phyloP scores from a whole-genome alignment of 2,888 invertebrate genomes.

The Diadromus collaris region DNA sequence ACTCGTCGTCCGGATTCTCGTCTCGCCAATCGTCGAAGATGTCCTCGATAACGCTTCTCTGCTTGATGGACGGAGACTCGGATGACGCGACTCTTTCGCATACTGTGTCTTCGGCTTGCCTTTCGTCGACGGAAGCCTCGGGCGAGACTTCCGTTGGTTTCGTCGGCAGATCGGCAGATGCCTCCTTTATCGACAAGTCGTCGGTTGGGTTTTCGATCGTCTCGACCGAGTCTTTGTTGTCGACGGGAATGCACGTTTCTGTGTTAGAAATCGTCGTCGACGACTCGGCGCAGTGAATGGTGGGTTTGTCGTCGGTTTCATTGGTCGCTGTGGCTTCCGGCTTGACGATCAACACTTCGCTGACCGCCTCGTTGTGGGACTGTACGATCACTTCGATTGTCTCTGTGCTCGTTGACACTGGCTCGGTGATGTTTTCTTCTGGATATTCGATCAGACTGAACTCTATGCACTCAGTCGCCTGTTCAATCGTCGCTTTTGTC shows the following conservation, averaged over 20 bases:
- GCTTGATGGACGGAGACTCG: conserved; percentile 56
- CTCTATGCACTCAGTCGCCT: conserved; percentile 58
- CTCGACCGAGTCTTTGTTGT: background rate
- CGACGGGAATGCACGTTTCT: background rate
- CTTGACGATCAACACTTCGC: background rate
- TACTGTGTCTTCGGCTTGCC: background rate
- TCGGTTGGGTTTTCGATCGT: background rate
- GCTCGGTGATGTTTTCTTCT: conserved; percentile 8
- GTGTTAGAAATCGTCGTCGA: background rate
- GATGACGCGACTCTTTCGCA: background rate
- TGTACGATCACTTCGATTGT: conserved; percentile 11
- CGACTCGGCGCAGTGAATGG: background rate
- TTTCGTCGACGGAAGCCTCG: conserved; percentile 4
- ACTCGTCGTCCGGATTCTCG: conserved; percentile 74
- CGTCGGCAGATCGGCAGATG: background rate
- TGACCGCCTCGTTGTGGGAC: background rate
- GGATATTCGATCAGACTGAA: conserved; percentile 54
- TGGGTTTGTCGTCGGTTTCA: background rate
- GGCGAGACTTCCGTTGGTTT: background rate
- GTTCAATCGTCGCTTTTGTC: conserved; percentile 18
- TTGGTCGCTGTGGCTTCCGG: background rate
- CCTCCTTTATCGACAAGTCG: background rate
- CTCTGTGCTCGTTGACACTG: conserved; percentile 1
- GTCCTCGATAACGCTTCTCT: conserved; percentile 77
- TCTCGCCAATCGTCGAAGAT: conserved; percentile 79